Evolutionary conservation across 2,797 vertebrate species (phyloP).

Genomic region (Anas capensis): DNA sequence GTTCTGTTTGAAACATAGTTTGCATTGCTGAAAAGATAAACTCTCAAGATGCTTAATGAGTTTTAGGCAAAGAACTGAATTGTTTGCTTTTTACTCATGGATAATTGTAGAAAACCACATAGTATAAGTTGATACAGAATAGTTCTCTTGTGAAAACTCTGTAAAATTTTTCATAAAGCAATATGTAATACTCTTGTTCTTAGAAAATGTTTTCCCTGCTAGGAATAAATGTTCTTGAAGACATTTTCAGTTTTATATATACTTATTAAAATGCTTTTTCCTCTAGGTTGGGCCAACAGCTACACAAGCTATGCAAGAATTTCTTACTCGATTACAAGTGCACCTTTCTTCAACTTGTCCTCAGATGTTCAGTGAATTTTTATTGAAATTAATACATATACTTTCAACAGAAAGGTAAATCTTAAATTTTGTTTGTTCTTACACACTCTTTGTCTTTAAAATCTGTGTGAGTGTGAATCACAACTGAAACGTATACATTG

Average conservation of each 20-base stretch:
- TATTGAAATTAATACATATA: conserved; percentile 96
- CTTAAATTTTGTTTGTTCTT: neutral
- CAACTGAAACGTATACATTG: neutral
- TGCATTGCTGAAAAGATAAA: neutral
- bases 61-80: neutral
- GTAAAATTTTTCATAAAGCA: neutral
- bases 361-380: conserved; percentile 99
- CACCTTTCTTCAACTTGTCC: conserved; percentile 96
- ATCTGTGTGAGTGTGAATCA: neutral
- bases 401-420: conserved; percentile 96
- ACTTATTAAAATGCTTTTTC: neutral
- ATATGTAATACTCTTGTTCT: neutral
- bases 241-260: neutral
- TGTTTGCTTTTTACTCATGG: neutral
- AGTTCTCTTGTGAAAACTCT: neutral
- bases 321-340: conserved; percentile 95
- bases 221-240: neutral
- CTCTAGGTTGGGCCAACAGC: conserved; percentile 94
- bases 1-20: neutral
- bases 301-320: conserved; percentile 98
- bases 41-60: neutral
- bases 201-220: neutral
- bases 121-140: neutral
- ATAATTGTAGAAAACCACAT: neutral
- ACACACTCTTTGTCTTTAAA: neutral